Base-by-base conservation (phyloP, 2,113 vertebrate species). In the Octodon degus region DNA sequence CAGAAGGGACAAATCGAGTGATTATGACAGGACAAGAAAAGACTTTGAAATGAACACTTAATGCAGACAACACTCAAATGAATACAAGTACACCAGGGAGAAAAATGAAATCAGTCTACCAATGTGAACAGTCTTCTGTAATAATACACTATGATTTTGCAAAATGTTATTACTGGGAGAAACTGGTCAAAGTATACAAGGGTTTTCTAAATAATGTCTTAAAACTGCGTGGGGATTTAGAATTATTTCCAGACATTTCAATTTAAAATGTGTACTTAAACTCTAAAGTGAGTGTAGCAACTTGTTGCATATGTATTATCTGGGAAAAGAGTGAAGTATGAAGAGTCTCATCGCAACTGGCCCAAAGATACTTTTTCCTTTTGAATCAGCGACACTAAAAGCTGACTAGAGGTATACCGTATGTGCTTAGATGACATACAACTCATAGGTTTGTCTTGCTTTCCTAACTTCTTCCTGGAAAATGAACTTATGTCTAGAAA, bases 311-410 rank as follows among this genome's bases (percentile, higher is more conserved):
- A 63, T 50, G 10, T 50, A 93, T 79, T 87, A 85, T 55, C 47
- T 93, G n/a, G n/a, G 67, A 50, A 30, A 83, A 91, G 5, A 87
- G 37, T n/a, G 40, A 96, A 63, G 34, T 85, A 58, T 81, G 85
- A 87, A 91, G 8, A 91, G 14, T 47, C 37, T 65, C 14, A 47
- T 47, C 85, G 8, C 11, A 63, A 67, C 6, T 87, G 9, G 60
- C 12, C 43, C 43, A 95, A 94, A 96, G 86, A 27, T 25, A 65
- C 43, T 60, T 74, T 82, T 30, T 95, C 16, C 11, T 72, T 95
- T 55, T 53, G 34, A 86, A 85, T 68, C 2, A 4, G 16, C 60
- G 53, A 87, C 5, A 50, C 3, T 22, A 43, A 37, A 4, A 85
- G 32, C 22, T 34, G 58, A 2, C 16, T 68, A 27, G 43, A 82